phyloP scores from a whole-genome alignment of 2,113 vertebrate genomes.

The Phaethon lepturus region DNA sequence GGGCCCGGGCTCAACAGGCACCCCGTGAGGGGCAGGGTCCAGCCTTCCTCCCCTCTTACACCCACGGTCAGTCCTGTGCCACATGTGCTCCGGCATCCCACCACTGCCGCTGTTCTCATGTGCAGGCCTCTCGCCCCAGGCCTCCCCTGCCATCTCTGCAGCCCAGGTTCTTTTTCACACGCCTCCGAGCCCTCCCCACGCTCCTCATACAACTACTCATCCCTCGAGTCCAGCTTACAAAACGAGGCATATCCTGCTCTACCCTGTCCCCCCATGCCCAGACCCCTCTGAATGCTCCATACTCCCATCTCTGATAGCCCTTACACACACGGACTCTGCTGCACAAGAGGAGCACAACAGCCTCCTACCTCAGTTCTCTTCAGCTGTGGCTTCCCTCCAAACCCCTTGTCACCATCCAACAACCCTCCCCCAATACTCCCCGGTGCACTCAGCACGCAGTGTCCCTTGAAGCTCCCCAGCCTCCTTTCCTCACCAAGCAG shows the following conservation, averaged over 20 bases:
- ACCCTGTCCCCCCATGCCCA: neutral
- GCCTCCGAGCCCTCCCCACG: neutral
- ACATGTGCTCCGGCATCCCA: accelerated
- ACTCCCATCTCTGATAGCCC: neutral
- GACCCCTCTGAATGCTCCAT: neutral
- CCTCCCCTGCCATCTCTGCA: neutral
- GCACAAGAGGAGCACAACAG: neutral
- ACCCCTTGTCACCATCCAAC: neutral
- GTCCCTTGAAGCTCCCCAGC: neutral
- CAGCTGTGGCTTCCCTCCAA: neutral
- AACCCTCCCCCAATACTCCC: too few relatives aligned
- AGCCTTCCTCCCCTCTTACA: neutral
- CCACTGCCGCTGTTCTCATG: too few relatives aligned
- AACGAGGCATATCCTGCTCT: neutral
- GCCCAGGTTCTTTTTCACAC: neutral
- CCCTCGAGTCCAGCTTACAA: neutral
- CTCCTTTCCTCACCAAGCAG: neutral
- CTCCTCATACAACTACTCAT: accelerated
- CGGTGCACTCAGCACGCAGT: neutral
- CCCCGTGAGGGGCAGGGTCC: too few relatives aligned
- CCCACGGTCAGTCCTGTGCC: neutral
- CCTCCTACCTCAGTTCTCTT: neutral
- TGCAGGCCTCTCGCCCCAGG: too few relatives aligned
- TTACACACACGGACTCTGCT: neutral
- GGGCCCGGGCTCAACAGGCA: neutral